phyloP scores from a whole-genome alignment of 1,140 invertebrate genomes.

The Aphaenogaster rudis region DNA sequence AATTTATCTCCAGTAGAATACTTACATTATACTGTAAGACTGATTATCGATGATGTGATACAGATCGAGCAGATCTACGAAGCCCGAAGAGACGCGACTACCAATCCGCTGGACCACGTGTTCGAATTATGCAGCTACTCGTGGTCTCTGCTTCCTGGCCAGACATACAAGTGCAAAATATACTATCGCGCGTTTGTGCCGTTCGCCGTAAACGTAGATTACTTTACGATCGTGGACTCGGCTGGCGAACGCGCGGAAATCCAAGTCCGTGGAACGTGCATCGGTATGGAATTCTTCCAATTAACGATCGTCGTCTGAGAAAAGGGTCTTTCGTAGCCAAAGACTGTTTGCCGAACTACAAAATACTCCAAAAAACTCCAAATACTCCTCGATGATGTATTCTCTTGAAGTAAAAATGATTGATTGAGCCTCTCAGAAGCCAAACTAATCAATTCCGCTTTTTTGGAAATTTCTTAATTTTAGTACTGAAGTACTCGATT shows the following conservation, averaged over 20 bases:
- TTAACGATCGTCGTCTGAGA: background rate
- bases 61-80: slow-evolving; percentile 75
- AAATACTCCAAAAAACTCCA: background rate
- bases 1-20: too few relatives aligned
- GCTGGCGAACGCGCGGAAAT: slow-evolving; percentile 62
- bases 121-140: slow-evolving; percentile 77
- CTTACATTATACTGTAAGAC: background rate
- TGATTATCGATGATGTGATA: background rate
- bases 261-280: slow-evolving; percentile 64
- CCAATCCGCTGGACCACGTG: slow-evolving; percentile 79
- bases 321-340: background rate
- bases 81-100: slow-evolving; percentile 74
- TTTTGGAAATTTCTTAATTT: background rate
- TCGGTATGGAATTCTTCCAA: slow-evolving; percentile 68
- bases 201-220: slow-evolving; percentile 75
- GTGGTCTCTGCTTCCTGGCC: slow-evolving; percentile 74
- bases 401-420: background rate
- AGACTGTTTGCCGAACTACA: background rate
- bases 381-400: background rate
- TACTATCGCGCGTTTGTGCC: slow-evolving; percentile 72
- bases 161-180: slow-evolving; percentile 75
- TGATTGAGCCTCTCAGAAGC: background rate
- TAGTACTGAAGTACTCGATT: background rate
- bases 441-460: background rate
- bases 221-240: slow-evolving; percentile 75